Evolutionary conservation across 2,888 invertebrate genomes (phyloP).

Genomic region (Macrophya alboannulata): DNA sequence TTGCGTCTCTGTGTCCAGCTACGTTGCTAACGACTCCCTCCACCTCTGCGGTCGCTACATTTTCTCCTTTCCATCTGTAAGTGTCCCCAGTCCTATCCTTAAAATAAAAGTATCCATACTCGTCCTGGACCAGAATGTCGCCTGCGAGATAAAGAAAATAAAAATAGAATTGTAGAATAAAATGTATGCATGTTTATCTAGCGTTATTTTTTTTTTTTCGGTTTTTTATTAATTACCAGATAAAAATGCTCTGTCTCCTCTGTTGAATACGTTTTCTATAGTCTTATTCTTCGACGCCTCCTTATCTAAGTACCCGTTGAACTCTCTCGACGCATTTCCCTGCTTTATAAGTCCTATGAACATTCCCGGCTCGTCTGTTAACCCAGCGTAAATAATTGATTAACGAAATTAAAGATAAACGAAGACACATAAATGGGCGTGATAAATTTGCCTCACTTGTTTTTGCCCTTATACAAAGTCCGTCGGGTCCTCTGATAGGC

Average conservation of each 20-base stretch:
- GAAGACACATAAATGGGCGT: constrained; percentile 11
- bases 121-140: constrained; percentile 85
- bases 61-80: constrained; percentile 86
- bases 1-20: constrained; percentile 89
- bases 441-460: constrained; percentile 66
- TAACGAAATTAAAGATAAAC: background rate
- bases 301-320: constrained; percentile 86
- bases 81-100: constrained; percentile 86
- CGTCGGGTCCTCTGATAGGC: constrained; percentile 90
- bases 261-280: constrained; percentile 84
- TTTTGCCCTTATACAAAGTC: constrained; percentile 87
- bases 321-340: constrained; percentile 86
- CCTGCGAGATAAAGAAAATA: constrained; percentile 67
- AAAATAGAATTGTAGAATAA: background rate
- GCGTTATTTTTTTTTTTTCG: background rate
- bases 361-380: constrained; percentile 91
- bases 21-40: constrained; percentile 84
- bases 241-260: constrained; percentile 85
- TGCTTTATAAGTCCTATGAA: constrained; percentile 89
- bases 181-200: background rate
- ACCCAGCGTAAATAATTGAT: constrained; percentile 72
- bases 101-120: constrained; percentile 85
- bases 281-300: constrained; percentile 86
- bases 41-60: constrained; percentile 86
- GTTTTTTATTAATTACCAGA: constrained; percentile 78